A percentile compares a stretch with the other conserved stretches of the same genome.
phyloP scores from a whole-genome alignment of 2,888 invertebrate species.

The Platycheirus rosarum region DNA sequence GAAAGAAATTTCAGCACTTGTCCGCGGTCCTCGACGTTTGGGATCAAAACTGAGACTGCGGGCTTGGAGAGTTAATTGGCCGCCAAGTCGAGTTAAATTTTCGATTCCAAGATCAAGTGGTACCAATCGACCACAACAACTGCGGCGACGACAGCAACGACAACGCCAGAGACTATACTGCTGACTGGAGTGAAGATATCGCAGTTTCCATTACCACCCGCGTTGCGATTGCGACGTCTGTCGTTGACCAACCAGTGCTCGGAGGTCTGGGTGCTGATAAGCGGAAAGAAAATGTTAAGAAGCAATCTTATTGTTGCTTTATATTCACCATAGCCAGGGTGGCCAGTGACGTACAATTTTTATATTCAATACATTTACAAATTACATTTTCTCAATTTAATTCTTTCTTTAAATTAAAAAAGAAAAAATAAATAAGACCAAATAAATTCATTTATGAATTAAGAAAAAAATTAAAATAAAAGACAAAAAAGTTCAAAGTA shows the following conservation, averaged over 20 bases:
- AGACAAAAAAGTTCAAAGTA: too few species aligned
- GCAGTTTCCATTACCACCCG: slow-evolving; percentile 31
- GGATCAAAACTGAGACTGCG: slow-evolving; percentile 78
- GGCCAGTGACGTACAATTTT: too few species aligned
- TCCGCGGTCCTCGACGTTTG: slow-evolving; percentile 76
- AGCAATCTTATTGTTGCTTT: slow-evolving; percentile 26
- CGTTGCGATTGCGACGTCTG: slow-evolving; percentile 22
- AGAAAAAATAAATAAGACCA: too few species aligned
- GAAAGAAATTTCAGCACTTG: slow-evolving; percentile 45
- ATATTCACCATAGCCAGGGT: slow-evolving; percentile 48
- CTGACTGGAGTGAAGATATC: slow-evolving; percentile 39
- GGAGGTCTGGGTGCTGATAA: slow-evolving; percentile 51
- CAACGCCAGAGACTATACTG: slow-evolving; percentile 36
- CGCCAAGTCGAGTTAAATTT: slow-evolving; percentile 72
- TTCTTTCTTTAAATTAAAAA: too few species aligned
- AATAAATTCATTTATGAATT: too few species aligned
- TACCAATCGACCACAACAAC: slow-evolving; percentile 72
- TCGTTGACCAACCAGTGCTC: slow-evolving; percentile 11
- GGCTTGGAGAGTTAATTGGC: slow-evolving; percentile 63
- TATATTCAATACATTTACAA: too few species aligned
- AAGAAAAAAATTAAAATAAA: too few species aligned
- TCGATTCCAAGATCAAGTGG: slow-evolving; percentile 74
- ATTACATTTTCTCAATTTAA: too few species aligned
- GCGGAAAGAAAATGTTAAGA: slow-evolving; percentile 51
- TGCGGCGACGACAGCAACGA: too few species aligned